Evolutionary conservation across 1,140 invertebrate species (phyloP), one percentile per base, ranked within the genome.

Genomic region (Schmidtea mediterranea): DNA sequence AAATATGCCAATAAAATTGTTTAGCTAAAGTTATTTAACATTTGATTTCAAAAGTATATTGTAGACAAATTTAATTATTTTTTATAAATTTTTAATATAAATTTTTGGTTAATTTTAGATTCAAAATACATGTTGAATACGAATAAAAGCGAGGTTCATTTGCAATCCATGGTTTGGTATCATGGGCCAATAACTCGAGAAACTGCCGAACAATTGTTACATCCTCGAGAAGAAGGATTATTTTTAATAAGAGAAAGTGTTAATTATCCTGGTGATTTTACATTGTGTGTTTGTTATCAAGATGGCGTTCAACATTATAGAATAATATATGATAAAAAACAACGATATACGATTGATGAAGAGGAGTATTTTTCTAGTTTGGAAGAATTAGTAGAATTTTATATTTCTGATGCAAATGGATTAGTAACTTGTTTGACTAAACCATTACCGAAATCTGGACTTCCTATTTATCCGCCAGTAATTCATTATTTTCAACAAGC

Each of bases 251-350:
- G 43, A 13, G 43, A 45, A 45, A 19, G 15, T 19, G 15, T 19
- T 21, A 45, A 45, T 45, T 45, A 19, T 45, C 43, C 18, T 9
- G 43, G 43, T 21, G 15, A 45, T 45, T 45, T 45, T 24, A 45
- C 43, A 22, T 24, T 45, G 9, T 45, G 15, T 13, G 10, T 45
- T 13, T 45, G 43, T 21, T 45, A 24, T 45, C 15, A 24, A 19
- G 43, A 45, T 21, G 43, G 19, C 10, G 21, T 45, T 8, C 43
- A 45, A 21, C 43, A 45, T 21, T 45, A 45, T 45, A 15, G 43
- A 45, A 45, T 45, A 22, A 45, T 45, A 13, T 45, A 45, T 45
- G 43, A 45, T 8, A 10, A 10, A 3, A 45, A 45, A 21, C 6
- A 24, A 21, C 19, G 13, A 13, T 45, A 21, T 21, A 45, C 43